Conservation (phyloP, 2,888 invertebrate species). For the Elmis aenea region DNA sequence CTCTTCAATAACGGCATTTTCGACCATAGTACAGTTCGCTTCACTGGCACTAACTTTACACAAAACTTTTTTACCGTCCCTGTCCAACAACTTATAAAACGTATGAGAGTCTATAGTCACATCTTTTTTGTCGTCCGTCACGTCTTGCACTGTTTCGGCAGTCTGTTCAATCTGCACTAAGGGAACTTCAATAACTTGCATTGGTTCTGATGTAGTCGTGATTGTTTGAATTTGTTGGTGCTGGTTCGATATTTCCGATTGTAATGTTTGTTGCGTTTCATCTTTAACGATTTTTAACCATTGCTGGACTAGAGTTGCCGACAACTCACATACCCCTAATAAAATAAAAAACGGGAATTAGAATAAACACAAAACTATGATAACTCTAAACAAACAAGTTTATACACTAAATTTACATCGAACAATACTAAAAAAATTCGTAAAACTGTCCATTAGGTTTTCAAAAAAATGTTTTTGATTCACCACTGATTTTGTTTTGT, state of each 20-base stretch:
- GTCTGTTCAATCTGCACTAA: slow-evolving; percentile 8
- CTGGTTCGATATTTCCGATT: slow-evolving; percentile 18
- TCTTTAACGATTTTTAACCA: slow-evolving; percentile 88
- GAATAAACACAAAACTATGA: too few species aligned
- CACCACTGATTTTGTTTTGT: too few species aligned
- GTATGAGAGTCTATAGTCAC: slow-evolving; percentile 24
- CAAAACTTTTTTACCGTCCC: slow-evolving; percentile 68
- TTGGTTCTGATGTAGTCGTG: slow-evolving; percentile 11
- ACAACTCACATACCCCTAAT: slow-evolving; percentile 71
- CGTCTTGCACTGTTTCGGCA: slow-evolving; percentile 8
- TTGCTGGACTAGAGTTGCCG: slow-evolving; percentile 78
- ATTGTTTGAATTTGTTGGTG: slow-evolving; percentile 11
- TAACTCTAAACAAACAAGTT: too few species aligned
- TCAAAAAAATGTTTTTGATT: too few species aligned
- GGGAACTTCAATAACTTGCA: slow-evolving; percentile 10
- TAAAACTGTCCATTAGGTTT: not conserved
- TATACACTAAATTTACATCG: not conserved
- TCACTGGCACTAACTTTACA: slow-evolving; percentile 48
- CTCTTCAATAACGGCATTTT: slow-evolving; percentile 30
- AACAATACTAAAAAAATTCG: not conserved
- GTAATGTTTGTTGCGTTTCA: slow-evolving; percentile 50
- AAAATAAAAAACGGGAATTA: slow-evolving; percentile 24
- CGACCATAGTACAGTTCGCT: slow-evolving; percentile 34
- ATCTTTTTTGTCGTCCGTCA: not conserved
- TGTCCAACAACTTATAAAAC: slow-evolving; percentile 61